phyloP scores from a whole-genome alignment of 2,888 invertebrate genomes.

The Myopa tessellatipennis region DNA sequence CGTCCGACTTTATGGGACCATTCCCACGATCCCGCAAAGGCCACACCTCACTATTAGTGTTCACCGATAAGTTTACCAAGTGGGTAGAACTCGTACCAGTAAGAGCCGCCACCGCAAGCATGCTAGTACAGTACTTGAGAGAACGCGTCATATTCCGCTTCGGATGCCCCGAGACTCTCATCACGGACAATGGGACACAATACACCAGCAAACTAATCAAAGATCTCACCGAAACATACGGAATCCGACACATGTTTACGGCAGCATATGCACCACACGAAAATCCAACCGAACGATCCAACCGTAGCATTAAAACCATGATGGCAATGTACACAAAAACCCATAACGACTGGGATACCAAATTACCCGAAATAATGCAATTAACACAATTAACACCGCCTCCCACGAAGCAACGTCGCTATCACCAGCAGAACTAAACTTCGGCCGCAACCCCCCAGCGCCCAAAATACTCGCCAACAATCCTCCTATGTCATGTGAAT shows the following conservation, averaged over 20 bases:
- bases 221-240: background rate
- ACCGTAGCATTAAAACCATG: background rate
- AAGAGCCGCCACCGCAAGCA: background rate
- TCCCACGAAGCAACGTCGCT: background rate
- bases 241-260: background rate
- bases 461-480: background rate
- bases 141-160: constrained; percentile 10
- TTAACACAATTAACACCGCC: no score
- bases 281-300: constrained; percentile 2
- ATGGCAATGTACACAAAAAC: background rate
- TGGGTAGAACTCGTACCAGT: no score
- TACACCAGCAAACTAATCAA: background rate
- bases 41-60: no score
- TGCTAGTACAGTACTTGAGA: background rate
- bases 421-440: background rate
- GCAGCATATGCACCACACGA: background rate
- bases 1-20: constrained; percentile 1
- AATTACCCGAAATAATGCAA: no score
- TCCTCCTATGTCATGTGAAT: background rate
- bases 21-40: background rate
- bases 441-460: background rate
- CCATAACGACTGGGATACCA: no score
- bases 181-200: background rate
- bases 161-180: constrained; percentile 4
- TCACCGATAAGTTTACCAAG: no score